Conservation (phyloP, 2,888 invertebrate genomes). For the Oxyteleia sp. region DNA sequence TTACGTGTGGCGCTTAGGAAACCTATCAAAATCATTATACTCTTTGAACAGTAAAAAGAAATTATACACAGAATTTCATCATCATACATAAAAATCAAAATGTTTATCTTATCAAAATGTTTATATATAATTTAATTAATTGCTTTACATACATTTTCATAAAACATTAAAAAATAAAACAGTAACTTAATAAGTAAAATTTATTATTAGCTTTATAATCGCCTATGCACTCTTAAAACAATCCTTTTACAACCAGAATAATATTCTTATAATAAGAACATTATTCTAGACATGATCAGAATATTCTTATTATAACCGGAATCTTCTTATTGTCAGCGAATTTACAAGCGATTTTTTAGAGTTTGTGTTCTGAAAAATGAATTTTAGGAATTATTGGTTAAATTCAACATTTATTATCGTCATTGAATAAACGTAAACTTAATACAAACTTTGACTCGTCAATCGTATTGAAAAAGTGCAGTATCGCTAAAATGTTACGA, state of each 20-base stretch:
- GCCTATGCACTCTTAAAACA: no score
- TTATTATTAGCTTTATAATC: no score
- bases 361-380: neutral
- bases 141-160: neutral
- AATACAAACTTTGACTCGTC: conserved; percentile 31
- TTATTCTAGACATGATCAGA: no score
- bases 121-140: conserved; percentile 6
- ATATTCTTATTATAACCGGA: no score
- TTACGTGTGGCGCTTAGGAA: conserved; percentile 65
- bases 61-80: conserved; percentile 55
- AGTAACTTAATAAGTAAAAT: no score
- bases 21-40: conserved; percentile 49
- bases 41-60: conserved; percentile 29
- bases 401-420: conserved; percentile 45
- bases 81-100: conserved; percentile 16
- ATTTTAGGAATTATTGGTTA: neutral
- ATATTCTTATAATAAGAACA: no score
- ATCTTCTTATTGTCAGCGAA: no score
- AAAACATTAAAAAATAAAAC: no score
- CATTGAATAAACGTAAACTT: conserved; percentile 27
- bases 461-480: conserved; percentile 46
- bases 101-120: neutral
- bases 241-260: no score
- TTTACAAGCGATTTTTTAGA: no score
- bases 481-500: conserved; percentile 39